Base-by-base conservation (phyloP, 2,797 vertebrate species). In the Bradypodion pumilum region DNA sequence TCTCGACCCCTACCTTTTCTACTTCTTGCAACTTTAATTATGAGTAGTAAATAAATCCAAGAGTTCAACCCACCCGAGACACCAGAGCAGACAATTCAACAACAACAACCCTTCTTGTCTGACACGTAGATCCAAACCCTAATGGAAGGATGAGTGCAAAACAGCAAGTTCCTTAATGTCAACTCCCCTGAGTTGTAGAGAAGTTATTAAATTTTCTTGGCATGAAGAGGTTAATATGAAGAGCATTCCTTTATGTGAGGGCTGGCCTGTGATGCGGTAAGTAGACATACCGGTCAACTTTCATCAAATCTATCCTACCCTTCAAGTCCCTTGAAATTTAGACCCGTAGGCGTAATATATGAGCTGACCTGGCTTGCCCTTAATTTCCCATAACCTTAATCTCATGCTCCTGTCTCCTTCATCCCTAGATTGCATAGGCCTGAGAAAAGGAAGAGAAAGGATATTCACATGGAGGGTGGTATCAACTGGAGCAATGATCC, bases 351-450 rank as follows among this genome's bases (percentile, higher is more conserved):
- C 32, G 72, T 81, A 87, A 84, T 81, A 80, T 87, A 87, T 72
- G 46, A 84, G 60, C 65, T 87, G 86, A 87, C 86, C 86, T 81
- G 19, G 29, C 66, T 44, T 87, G 82, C 73, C 82, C 86, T 87
- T 87, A 80, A 87, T 87, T 84, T 87, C 86, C 86, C 78, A 87
- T 81, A 35, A 42, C 86, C 82, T 81, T 77, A 72, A 76, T 87
- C 78, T 87, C 60, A 7, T 44, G 73, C 73, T 77, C 70, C 25
- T 72, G 73, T 84, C 82, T 84, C 73, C 82, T 84, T 74, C 72
- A 76, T 77, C 78, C 23, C 52, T 74, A 74, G 81, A 82, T 86
- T 83, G 37, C 35, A 52, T 44, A 35, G 49, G 65, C 52, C 66
- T 25, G 42, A 29, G 65, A 56, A 37, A 35, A n/a, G 35, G 49